Evolutionary conservation across 1,140 invertebrate species (phyloP), one percentile per base, ranked within the genome.

Genomic region (Leptestheria dahalacensis): DNA sequence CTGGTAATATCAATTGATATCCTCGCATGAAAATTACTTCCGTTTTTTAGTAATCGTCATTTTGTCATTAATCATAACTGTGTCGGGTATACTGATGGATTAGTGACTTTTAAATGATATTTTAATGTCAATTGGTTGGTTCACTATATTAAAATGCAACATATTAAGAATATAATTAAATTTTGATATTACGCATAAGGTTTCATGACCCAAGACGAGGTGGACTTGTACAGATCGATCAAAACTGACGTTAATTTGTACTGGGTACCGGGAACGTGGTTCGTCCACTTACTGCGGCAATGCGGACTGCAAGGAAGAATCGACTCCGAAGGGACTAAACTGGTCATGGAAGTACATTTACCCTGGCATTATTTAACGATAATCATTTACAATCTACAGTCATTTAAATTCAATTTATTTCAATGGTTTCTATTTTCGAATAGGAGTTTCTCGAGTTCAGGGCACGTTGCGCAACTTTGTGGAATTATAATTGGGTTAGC

Each of bases 401-500:
- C 33, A 15, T 41, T 15, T 41, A 41, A 41, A 41, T 41, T 41
- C 15, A 41, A 41, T 9, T 9, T 41, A 41, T 10, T n/a, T 21
- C n/a, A 49, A 3, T 20, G 15, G 50, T 15, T 61, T 56, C 41
- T 65, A 61, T 57, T 60, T 47, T 53, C 66, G 71, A 73, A 41
- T 66, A 83, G 78, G 80, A 84, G 69, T 81, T 85, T 59, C 81
- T 78, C 65, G 77, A 79, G 56, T 83, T 82, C 66, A 75, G 82
- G 55, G 75, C 76, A 1, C 82, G 83, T 68, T 84, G 82, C 66
- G 81, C 81, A 21, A 68, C 79, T 56, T 73, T 86, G 55, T 85
- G 84, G 77, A 84, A 82, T 63, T 98, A 96, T 71, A 93, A 97
- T 74, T 97, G 91, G 67, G 91, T 97, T 65, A 94, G 88, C 70